A percentile compares a stretch with the other conserved stretches of the same genome.
These are phyloP conservation scores for Actinia equina DNA, from an alignment of 64 coral and sea anemone genomes.

Conservation along the genomic window DNA sequence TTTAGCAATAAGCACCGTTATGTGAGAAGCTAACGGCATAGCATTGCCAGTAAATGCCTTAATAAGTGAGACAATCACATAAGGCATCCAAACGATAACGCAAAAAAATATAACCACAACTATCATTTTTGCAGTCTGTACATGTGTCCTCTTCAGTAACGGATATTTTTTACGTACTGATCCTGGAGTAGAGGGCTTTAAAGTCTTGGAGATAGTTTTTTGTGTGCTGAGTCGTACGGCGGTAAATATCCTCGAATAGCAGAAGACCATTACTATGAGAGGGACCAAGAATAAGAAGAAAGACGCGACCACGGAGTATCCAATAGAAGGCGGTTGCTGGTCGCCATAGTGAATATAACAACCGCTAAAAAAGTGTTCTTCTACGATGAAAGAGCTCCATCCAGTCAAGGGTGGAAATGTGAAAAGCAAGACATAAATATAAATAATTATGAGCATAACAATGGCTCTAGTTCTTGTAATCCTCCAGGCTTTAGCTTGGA, in stretches of 20 bases:
- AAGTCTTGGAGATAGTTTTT: constrained; percentile 47
- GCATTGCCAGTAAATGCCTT: constrained; percentile 56
- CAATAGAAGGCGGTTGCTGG: constrained; percentile 65
- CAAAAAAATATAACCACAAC: constrained; percentile 92
- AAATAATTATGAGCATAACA: constrained; percentile 58
- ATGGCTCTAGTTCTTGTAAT: constrained; percentile 64
- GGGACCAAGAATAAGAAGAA: constrained; percentile 74
- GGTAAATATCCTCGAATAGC: constrained; percentile 80
- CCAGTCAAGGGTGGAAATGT: constrained; percentile 76
- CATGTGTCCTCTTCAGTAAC: constrained; percentile 74
- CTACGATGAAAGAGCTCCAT: constrained; percentile 70
- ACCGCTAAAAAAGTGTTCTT: constrained; percentile 64
- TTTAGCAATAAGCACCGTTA: constrained; percentile 83
- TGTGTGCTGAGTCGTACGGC: constrained; percentile 72
- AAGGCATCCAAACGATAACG: constrained; percentile 89
- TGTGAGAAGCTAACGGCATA: constrained; percentile 48
- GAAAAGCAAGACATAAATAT: constrained; percentile 67
- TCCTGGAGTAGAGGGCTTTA: constrained; percentile 29
- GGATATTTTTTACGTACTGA: constrained; percentile 58
- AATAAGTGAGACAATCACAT: constrained; percentile 57
- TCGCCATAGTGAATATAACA: constrained; percentile 89
- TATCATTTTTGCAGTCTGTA: constrained; percentile 94
- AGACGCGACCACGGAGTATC: constrained; percentile 68
- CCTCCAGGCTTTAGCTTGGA: constrained; percentile 36
- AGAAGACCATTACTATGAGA: constrained; percentile 63